These are phyloP conservation scores for Pocota personata DNA, from an alignment of 2,888 invertebrate genomes.

Conservation along the genomic window DNA sequence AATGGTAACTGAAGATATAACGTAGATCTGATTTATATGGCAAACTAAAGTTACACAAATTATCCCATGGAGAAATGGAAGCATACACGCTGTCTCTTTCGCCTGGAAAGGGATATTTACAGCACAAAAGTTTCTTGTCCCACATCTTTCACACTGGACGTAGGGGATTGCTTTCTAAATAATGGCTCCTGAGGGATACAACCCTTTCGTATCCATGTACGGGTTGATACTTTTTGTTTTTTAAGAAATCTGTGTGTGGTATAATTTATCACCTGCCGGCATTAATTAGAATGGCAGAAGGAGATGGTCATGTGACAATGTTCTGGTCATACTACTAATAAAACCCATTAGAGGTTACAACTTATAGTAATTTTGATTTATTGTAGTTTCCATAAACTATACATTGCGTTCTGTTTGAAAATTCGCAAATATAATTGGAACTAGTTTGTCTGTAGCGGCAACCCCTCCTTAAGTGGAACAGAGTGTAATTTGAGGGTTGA, in stretches of 20 bases:
- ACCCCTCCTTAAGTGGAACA: not conserved
- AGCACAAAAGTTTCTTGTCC: conserved; percentile 56
- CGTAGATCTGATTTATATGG: conserved; percentile 58
- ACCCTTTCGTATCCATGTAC: conserved; percentile 61
- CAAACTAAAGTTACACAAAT: conserved; percentile 59
- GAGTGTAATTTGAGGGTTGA: not conserved
- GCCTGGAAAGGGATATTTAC: conserved; percentile 33
- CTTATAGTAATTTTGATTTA: conserved; percentile 62
- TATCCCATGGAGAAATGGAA: conserved; percentile 62
- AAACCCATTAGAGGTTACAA: conserved; percentile 66
- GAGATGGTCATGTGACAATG: conserved; percentile 32
- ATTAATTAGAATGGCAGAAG: conserved; percentile 50
- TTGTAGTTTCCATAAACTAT: conserved; percentile 7
- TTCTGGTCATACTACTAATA: conserved; percentile 44
- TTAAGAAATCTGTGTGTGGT: conserved; percentile 49
- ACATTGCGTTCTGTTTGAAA: not conserved
- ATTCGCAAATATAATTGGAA: not conserved
- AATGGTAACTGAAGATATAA: conserved; percentile 22
- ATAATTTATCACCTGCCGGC: conserved; percentile 67
- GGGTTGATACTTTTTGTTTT: conserved; percentile 58
- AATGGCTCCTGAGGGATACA: conserved; percentile 67
- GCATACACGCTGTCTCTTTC: conserved; percentile 10
- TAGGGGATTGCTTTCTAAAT: conserved; percentile 67
- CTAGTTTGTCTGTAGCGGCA: not conserved
- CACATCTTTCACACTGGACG: conserved; percentile 64